Percentiles rank a stretch among this genome's conserved stretches.
phyloP scores from a whole-genome alignment of 2,113 vertebrate species.

The Lycaon pictus region DNA sequence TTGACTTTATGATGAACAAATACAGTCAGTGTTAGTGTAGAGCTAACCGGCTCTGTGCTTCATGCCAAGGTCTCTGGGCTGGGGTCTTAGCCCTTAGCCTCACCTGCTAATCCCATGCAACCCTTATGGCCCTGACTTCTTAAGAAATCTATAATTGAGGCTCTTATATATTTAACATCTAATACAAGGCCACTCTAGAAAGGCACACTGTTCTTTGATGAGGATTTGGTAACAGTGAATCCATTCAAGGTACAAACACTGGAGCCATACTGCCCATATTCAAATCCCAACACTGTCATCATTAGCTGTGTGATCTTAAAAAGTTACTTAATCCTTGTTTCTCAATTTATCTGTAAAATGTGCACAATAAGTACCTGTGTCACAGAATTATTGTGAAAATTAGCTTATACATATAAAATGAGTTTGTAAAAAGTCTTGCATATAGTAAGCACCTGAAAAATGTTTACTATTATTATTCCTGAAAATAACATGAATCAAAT shows the following conservation, averaged over 20 bases:
- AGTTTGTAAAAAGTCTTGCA: conserved; percentile 10
- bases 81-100: background rate
- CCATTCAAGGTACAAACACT: background rate
- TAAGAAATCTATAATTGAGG: background rate
- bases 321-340: background rate
- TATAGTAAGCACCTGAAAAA: background rate
- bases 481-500: conserved; percentile 47
- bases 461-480: conserved; percentile 33
- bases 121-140: background rate
- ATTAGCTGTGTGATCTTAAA: conserved; percentile 24
- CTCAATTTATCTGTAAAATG: conserved; percentile 39
- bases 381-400: conserved; percentile 17
- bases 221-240: conserved; percentile 44
- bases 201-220: background rate
- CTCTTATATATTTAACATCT: background rate
- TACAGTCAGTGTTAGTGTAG: background rate
- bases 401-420: conserved; percentile 21
- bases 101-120: background rate
- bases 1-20: conserved; percentile 2
- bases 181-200: conserved; percentile 27
- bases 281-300: background rate
- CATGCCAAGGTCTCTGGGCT: background rate
- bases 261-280: background rate
- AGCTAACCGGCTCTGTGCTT: background rate
- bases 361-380: conserved; percentile 14